Evolutionary conservation across 2,113 vertebrate species (phyloP), one percentile per base, ranked within the genome.

Genomic region (Hyperopisus bebe): DNA sequence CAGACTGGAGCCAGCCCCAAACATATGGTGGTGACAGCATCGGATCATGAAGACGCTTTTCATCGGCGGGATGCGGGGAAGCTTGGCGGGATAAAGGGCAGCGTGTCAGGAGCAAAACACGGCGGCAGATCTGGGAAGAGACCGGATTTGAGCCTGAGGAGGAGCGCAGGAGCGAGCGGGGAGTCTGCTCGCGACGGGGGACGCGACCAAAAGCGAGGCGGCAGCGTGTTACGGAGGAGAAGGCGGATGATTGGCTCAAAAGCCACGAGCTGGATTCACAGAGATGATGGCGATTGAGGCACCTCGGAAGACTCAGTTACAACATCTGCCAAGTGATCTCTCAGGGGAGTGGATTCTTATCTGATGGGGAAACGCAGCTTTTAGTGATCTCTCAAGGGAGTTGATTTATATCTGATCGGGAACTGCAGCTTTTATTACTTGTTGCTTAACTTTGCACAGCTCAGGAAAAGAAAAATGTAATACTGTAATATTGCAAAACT

Each of bases 11-110:
- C 74, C 35, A 80, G 35, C 31, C 70, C 35, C 31, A 5, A 35
- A 80, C 74, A 80, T 80, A 80, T 80, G 74, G 74, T 42, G 35
- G 74, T 80, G 74, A 80, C 74, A 80, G 74, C 74, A 80, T 42
- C 74, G 13, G 31, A 80, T 80, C 74, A 80, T 80, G 35, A 39
- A 80, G 74, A 80, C 6, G 74, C 35, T 80, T 42, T 80, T 80
- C 74, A 80, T 80, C 74, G 42, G 74, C 74, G 35, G 74, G 74
- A 80, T 6, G 31, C 31, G 31, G 70, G 70, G 70, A 77, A 77
- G 70, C 74, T 80, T 80, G 74, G 74, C 5, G 17, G 15, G 35
- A 80, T 80, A 80, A 42, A 80, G 74, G 35, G 35, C 35, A 42
- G 35, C 74, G 15, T 19, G 74, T 80, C 74, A 0, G 74, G 74